Conservation (phyloP, 2,888 invertebrate species). For the Synanthedon tipuliformis region DNA sequence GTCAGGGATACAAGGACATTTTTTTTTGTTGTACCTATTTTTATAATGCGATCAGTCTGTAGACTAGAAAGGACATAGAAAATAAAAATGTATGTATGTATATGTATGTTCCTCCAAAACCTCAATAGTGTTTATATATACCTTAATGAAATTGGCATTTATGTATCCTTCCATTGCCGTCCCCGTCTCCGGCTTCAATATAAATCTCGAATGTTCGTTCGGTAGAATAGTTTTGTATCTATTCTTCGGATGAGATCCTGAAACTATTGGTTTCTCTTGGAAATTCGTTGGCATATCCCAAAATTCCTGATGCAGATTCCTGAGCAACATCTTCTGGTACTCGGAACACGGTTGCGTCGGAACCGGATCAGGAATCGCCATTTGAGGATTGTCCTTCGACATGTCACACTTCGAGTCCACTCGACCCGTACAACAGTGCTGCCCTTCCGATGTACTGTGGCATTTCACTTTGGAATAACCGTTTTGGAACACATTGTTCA, state of each 20-base stretch:
- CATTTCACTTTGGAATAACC: conserved; percentile 62
- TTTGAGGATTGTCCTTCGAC: conserved; percentile 44
- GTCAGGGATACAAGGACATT: too few species aligned
- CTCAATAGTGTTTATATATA: conserved; percentile 46
- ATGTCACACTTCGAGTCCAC: conserved; percentile 24
- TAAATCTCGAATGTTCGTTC: conserved; percentile 87
- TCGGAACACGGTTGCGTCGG: conserved; percentile 65
- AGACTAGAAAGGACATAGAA: too few species aligned
- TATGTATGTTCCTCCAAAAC: too few species aligned
- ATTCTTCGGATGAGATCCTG: conserved; percentile 90
- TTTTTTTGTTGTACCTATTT: too few species aligned
- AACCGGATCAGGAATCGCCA: conserved; percentile 42
- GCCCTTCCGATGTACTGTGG: conserved; percentile 31
- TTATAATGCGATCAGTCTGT: too few species aligned
- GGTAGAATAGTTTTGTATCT: conserved; percentile 91
- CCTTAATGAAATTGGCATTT: conserved; percentile 94
- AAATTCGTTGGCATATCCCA: conserved; percentile 95
- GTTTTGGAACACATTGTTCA: conserved; percentile 70
- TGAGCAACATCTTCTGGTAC: conserved; percentile 72
- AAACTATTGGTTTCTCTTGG: conserved; percentile 89
- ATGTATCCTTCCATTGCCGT: conserved; percentile 80
- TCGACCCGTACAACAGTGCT: conserved; percentile 43
- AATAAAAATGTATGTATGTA: too few species aligned
- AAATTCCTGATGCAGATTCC: conserved; percentile 84
- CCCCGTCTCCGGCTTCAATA: conserved; percentile 67